These are phyloP conservation scores for Nymphalis polychloros DNA, from an alignment of 2,888 invertebrate genomes.

Conservation along the genomic window DNA sequence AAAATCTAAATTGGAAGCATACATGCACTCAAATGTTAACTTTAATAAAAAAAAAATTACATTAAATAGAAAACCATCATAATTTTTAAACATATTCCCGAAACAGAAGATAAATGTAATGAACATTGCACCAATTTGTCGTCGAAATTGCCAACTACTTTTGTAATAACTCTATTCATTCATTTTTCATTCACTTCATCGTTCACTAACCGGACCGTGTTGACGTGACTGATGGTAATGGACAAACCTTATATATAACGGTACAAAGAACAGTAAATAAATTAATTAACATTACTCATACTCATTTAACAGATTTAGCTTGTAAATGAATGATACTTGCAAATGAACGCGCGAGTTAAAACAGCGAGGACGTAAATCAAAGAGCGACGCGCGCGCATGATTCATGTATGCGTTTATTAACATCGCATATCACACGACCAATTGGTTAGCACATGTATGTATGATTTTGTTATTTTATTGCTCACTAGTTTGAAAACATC, in stretches of 20 bases:
- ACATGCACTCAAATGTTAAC: too few species aligned
- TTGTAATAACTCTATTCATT: not conserved
- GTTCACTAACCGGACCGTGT: not conserved
- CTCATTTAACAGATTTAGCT: conserved; percentile 25
- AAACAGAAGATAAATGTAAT: too few species aligned
- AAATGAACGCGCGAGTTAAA: conserved; percentile 52
- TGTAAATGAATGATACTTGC: conserved; percentile 10
- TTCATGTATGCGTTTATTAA: conserved; percentile 50
- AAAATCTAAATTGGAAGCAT: too few species aligned
- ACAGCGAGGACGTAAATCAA: conserved; percentile 64
- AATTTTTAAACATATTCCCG: too few species aligned
- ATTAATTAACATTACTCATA: conserved; percentile 16
- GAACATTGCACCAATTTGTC: too few species aligned
- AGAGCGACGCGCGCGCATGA: conserved; percentile 50
- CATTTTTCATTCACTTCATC: not conserved
- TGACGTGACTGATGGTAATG: conserved; percentile 3
- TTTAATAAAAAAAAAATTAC: too few species aligned
- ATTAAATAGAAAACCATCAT: too few species aligned
- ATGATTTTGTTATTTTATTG: conserved; percentile 1
- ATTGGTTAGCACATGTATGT: conserved; percentile 20
- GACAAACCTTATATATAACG: conserved; percentile 10
- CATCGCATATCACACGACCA: conserved; percentile 30
- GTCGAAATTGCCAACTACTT: not conserved
- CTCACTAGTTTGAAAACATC: too few species aligned
- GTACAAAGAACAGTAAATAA: conserved; percentile 50